Percentiles rank a stretch among this genome's conserved stretches.
phyloP scores from a whole-genome alignment of 2,797 vertebrate species.

The Eulemur mongoz region DNA sequence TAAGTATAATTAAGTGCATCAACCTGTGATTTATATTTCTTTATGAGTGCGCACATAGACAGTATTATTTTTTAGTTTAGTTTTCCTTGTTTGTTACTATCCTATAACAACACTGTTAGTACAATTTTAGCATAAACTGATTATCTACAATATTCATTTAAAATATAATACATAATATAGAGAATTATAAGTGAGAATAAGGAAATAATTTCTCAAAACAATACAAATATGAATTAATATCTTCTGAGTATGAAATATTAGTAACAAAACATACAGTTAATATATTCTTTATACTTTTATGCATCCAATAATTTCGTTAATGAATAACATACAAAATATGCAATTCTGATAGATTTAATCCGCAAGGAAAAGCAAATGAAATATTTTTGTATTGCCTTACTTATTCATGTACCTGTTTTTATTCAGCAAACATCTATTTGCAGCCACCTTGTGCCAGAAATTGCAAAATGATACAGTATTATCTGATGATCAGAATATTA shows the following conservation, averaged over 20 bases:
- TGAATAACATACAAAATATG: not conserved
- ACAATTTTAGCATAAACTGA: not conserved
- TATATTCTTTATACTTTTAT: not conserved
- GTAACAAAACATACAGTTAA: not conserved
- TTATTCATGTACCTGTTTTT: not conserved
- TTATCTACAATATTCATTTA: not conserved
- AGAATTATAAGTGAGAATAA: conserved; percentile 1
- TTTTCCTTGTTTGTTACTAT: not conserved
- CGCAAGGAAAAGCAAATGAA: not conserved
- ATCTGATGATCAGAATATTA: not conserved
- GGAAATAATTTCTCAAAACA: not conserved
- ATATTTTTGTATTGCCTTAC: not conserved
- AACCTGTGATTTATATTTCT: not conserved
- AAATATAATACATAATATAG: not conserved
- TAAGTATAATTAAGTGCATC: not conserved
- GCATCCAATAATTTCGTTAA: not conserved
- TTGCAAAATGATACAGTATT: not conserved
- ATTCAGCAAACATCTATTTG: not conserved
- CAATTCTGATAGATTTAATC: not conserved
- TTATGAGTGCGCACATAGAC: not conserved
- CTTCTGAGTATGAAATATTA: not conserved
- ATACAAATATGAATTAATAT: conserved; percentile 11
- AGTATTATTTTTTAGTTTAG: not conserved
- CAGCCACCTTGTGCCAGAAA: not conserved
- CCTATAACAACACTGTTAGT: not conserved